A percentile compares a stretch with the other conserved stretches of the same genome.
Evolutionary conservation across 2,888 invertebrate genomes (phyloP).

Genomic region (Rhamnusium bicolor): DNA sequence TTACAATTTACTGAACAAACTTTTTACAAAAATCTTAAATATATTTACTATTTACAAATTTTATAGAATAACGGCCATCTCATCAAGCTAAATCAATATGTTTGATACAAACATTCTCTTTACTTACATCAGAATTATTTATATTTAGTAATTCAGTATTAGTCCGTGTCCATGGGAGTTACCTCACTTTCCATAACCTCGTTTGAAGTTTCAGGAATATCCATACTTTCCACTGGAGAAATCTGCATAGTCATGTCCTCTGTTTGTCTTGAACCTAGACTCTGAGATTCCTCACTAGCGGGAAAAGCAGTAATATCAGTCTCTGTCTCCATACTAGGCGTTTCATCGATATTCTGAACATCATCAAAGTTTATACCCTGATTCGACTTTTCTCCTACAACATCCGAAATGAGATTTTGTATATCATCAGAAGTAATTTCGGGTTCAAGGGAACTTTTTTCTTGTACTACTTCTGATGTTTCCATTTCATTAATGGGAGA

Average conservation of each 20-base stretch:
- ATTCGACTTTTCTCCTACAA: conserved; percentile 36
- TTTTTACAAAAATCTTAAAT: conserved; percentile 48
- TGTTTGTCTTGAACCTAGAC: neutral
- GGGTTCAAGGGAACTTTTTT: conserved; percentile 28
- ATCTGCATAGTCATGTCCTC: conserved; percentile 21
- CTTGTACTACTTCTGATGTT: conserved; percentile 12
- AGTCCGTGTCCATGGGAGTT: conserved; percentile 48
- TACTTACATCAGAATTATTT: conserved; percentile 32
- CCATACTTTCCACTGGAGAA: conserved; percentile 34
- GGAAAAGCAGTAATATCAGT: conserved; percentile 29
- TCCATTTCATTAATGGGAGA: conserved; percentile 25
- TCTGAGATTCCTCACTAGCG: conserved; percentile 2
- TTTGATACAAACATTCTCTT: conserved; percentile 47
- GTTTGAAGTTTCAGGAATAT: conserved; percentile 21
- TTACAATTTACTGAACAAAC: conserved; percentile 37
- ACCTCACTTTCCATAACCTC: conserved; percentile 24
- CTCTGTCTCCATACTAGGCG: conserved; percentile 34
- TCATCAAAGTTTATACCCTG: conserved; percentile 11
- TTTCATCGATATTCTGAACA: conserved; percentile 13
- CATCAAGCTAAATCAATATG: conserved; percentile 35
- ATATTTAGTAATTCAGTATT: conserved; percentile 11
- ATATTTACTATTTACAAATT: conserved; percentile 43
- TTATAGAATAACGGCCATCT: conserved; percentile 27
- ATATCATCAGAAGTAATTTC: conserved; percentile 48
- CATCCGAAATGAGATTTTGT: conserved; percentile 43